These are phyloP conservation scores for Hiodon tergisus DNA, from an alignment of 2,113 vertebrate genomes.

Conservation along the genomic window DNA sequence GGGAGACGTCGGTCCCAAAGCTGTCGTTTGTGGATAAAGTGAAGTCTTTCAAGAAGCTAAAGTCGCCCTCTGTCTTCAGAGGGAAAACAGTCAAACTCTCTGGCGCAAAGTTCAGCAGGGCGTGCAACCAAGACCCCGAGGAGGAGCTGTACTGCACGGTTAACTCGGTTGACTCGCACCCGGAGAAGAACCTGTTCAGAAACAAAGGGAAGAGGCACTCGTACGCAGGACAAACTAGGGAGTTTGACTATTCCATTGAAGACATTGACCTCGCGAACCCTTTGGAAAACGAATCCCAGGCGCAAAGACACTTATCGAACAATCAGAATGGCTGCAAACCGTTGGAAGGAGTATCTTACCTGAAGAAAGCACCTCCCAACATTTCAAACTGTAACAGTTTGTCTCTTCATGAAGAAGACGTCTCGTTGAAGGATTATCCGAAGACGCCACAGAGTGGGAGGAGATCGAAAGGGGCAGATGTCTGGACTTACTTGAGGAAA, in stretches of 20 bases:
- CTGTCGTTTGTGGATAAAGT: conserved; percentile 78
- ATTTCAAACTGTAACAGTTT: conserved; percentile 60
- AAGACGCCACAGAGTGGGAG: conserved; percentile 54
- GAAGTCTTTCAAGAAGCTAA: conserved; percentile 75
- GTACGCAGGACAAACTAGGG: conserved; percentile 71
- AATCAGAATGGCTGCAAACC: conserved; percentile 59
- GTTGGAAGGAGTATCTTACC: conserved; percentile 48
- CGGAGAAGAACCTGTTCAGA: conserved; percentile 47
- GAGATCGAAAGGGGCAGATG: conserved; percentile 66
- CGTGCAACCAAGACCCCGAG: conserved; percentile 51
- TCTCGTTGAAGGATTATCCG: conserved; percentile 48
- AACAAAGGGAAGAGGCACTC: conserved; percentile 76
- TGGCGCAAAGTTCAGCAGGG: conserved; percentile 52
- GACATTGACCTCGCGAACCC: conserved; percentile 64
- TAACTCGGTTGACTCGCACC: conserved; percentile 52
- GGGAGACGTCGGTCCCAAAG: conserved; percentile 69
- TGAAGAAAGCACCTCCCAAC: conserved; percentile 59
- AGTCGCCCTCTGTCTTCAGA: conserved; percentile 62
- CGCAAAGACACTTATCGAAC: conserved; percentile 43
- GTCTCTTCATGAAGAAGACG: conserved; percentile 52
- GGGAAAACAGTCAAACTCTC: conserved; percentile 55
- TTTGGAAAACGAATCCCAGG: conserved; percentile 55
- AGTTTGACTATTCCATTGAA: conserved; percentile 78
- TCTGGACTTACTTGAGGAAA: conserved; percentile 81
- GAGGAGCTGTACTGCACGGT: conserved; percentile 53